Base-by-base conservation (phyloP, 2,888 invertebrate genomes). In the Pheosia tremula region DNA sequence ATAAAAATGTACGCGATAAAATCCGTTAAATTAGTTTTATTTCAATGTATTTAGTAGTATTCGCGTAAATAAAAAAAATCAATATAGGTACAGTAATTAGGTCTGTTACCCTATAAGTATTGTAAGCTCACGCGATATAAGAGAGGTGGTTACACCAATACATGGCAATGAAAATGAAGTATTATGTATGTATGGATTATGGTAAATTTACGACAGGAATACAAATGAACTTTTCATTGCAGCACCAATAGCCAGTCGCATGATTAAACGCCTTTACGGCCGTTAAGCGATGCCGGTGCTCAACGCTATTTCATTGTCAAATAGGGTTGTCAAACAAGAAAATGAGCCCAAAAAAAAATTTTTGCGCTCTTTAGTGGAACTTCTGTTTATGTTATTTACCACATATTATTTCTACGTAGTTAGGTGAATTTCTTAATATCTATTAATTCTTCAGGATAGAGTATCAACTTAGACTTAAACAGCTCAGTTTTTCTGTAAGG, bases 241-340 rank as follows among this genome's bases (percentile, higher is more conserved):
- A 56, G 58, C 59, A 58, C 63, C 66, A 66, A 63, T 67, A 72
- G 78, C 74, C 69, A 80, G 77, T 76, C 63, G 70, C 63, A 70
- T 83, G 87, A 91, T 90, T 89, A 81, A 88, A 86, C 81, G 85
- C 84, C 82, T 81, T 82, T 73, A 82, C 80, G 83, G 82, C 76
- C 83, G 75, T 87, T 87, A 88, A 88, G 83, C 84, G 86, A 79
- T 85, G 67, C 75, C 81, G 71, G 82, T 83, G 78, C 72, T 67
- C 77, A 72, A 72, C 72, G 73, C 81, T 72, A 82, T 82, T 80
- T 76, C 79, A 82, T 80, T 82, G 77, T 67, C 60, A 60, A 37
- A 24, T 64, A 87, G 87, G 88, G 88, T 60, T 86, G 83, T 37
- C 47, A 45, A 5, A n/a, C 4, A n/a, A 5, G n/a, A n/a, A 47